These are phyloP conservation scores for Smutsia gigantea DNA, from an alignment of 2,797 vertebrate genomes.

Conservation along the genomic window DNA sequence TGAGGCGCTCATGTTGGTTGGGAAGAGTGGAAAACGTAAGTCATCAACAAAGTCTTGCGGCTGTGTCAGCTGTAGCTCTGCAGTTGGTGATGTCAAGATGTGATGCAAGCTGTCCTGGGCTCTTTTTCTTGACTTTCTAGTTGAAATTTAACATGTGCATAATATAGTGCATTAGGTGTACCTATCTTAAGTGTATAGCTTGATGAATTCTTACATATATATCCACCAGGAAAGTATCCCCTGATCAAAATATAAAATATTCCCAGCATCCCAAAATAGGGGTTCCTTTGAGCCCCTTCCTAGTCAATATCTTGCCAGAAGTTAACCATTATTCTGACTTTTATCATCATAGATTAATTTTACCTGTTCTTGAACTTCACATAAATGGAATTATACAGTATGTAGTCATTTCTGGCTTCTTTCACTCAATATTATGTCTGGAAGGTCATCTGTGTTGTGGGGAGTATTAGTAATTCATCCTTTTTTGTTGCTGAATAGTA, in stretches of 20 bases:
- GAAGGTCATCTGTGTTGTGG: background rate
- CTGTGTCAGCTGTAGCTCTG: background rate
- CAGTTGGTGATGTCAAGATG: background rate
- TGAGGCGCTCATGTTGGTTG: background rate
- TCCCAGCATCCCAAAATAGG: background rate
- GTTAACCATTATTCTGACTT: background rate
- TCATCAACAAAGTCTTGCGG: background rate
- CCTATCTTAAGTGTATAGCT: background rate
- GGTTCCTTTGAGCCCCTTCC: background rate
- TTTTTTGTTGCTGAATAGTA: background rate
- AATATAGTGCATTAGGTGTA: background rate
- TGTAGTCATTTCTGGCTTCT: background rate
- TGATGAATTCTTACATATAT: background rate
- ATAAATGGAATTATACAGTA: background rate
- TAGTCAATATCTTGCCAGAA: background rate
- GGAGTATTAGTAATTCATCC: background rate
- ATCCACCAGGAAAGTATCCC: background rate
- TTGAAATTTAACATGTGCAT: background rate
- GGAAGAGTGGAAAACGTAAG: background rate
- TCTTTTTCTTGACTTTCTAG: slow-evolving; percentile 25
- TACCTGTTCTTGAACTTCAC: background rate
- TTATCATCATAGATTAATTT: background rate
- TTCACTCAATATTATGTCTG: background rate
- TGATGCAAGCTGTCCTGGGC: background rate
- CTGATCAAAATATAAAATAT: background rate